These are phyloP conservation scores for Lottia gigantea DNA, from an alignment of 2,888 invertebrate genomes.

Conservation along the genomic window DNA sequence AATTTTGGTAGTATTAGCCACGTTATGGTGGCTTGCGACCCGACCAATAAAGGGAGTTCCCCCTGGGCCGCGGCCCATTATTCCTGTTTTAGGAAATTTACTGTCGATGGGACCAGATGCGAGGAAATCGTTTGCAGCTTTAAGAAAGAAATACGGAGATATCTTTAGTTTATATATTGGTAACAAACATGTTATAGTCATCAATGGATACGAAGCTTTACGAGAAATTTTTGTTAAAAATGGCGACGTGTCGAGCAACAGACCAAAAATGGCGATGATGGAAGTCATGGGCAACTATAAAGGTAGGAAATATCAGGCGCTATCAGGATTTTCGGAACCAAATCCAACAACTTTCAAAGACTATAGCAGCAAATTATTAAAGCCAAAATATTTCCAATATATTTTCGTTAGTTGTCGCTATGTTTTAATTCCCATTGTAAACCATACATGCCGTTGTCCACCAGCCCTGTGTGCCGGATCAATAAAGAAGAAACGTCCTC, in stretches of 20 bases:
- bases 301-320: not conserved
- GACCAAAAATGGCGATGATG: not conserved
- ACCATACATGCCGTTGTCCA: no score
- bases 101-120: not conserved
- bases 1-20: not conserved
- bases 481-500: no score
- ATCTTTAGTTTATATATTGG: slow-evolving; percentile 15
- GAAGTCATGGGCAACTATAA: not conserved
- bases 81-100: slow-evolving; percentile 14
- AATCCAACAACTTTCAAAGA: no score
- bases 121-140: not conserved
- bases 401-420: no score
- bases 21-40: slow-evolving; percentile 4
- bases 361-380: no score
- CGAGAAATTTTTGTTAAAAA: slow-evolving; percentile 3
- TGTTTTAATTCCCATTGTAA: no score
- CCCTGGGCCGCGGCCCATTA: slow-evolving; percentile 10
- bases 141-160: slow-evolving; percentile 11
- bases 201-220: slow-evolving; percentile 12
- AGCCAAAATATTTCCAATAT: no score
- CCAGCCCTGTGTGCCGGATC: no score
- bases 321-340: no score
- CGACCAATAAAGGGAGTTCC: not conserved
- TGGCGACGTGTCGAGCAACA: slow-evolving; percentile 8
- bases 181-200: slow-evolving; percentile 7